Percentiles rank a stretch among this genome's conserved stretches.
These are phyloP conservation scores for Spodoptera exigua DNA, from an alignment of 2,888 invertebrate genomes.

Conservation along the genomic window DNA sequence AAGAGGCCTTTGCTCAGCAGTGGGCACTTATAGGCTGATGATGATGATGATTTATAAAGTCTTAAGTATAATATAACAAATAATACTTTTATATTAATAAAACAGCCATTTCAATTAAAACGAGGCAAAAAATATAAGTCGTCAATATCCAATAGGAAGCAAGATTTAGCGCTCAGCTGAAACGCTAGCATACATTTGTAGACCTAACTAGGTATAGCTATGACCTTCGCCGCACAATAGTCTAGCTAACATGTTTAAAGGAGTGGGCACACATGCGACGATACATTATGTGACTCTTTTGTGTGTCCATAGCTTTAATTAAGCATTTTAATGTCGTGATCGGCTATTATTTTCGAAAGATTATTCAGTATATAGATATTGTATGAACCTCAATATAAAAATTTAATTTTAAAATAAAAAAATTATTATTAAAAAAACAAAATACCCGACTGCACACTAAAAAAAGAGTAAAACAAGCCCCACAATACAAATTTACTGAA, in stretches of 20 bases:
- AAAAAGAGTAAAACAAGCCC: too few relatives aligned
- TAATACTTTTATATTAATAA: too few relatives aligned
- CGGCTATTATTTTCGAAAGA: slow-evolving; percentile 25
- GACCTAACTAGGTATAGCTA: slow-evolving; percentile 65
- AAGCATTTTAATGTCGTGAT: slow-evolving; percentile 15
- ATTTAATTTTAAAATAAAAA: too few relatives aligned
- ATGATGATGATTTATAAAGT: too few relatives aligned
- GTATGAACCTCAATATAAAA: too few relatives aligned
- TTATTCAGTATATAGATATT: background rate
- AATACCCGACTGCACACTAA: too few relatives aligned
- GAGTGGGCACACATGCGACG: slow-evolving; percentile 68
- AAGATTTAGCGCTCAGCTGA: slow-evolving; percentile 42
- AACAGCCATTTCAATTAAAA: background rate
- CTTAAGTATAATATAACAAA: too few relatives aligned
- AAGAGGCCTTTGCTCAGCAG: too few relatives aligned
- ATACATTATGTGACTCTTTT: slow-evolving; percentile 47
- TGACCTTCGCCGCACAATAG: slow-evolving; percentile 84
- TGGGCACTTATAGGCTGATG: too few relatives aligned
- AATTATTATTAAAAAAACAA: too few relatives aligned
- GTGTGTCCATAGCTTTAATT: slow-evolving; percentile 33
- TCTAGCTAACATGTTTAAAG: slow-evolving; percentile 73
- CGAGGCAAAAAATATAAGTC: background rate
- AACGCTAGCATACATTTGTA: slow-evolving; percentile 58
- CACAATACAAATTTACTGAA: too few relatives aligned
- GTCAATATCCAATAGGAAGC: slow-evolving; percentile 47